Base-by-base conservation (phyloP, 2,113 vertebrate genomes). In the Gambusia affinis region DNA sequence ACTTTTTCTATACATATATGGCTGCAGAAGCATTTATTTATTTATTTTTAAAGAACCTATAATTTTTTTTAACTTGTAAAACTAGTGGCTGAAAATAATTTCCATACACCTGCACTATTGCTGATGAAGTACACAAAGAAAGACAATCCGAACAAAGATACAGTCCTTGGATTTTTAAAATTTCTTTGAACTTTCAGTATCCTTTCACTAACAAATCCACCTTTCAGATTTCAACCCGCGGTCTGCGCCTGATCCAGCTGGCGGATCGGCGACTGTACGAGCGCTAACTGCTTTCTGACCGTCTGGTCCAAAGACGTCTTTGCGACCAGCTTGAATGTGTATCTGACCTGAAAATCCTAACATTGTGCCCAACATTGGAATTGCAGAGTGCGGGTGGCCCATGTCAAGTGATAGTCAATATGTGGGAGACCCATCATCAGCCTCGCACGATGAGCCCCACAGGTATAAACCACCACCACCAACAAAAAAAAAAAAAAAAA, bases 341-440 rank as follows among this genome's bases (percentile, higher is more conserved):
- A 51, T 87, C 62, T 92, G 67, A 84, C 83, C 19, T 85, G 78
- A 85, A 78, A 87, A 84, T 68, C 85, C 88, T 95, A 94, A 94
- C 88, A 80, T 72, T 91, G 80, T 96, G 67, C 96, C 94, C 95
- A 96, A 96, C 95, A 94, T 98, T 98, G 97, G 94, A 96, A 95
- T 99, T 99, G 94, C 97, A 99, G 98, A 97, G 91, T 93, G 95
- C 95, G 93, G 95, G 92, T 94, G 97, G 94, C 92, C 96, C 96
- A 93, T 95, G 95, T 90, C 97, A 98, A 95, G 97, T 98, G 95
- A 96, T 99, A 96, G 94, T 99, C 96, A 97, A 95, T 96, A 96
- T 93, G 95, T 99, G 98, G 98, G 98, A 99, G 97, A 99, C 96
- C 94, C 97, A 98, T 97, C 97, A 96, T 87, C 96, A 95, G 80